phyloP scores from a whole-genome alignment of 1,140 invertebrate genomes.

The Penaeus vannamei region DNA sequence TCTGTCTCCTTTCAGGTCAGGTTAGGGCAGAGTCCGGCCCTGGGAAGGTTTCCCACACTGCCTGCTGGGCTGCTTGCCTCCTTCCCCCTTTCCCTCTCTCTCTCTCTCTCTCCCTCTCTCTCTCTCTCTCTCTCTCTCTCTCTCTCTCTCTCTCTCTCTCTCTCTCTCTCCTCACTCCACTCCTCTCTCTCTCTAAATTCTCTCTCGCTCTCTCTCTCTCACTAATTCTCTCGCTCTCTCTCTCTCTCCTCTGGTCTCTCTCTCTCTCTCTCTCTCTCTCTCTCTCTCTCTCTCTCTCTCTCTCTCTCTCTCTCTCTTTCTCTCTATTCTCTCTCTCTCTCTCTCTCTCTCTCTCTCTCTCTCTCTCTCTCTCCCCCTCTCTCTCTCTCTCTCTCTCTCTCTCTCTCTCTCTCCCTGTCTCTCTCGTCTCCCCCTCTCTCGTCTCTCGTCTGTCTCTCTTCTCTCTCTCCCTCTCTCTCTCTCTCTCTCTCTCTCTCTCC shows the following conservation, averaged over 20 bases:
- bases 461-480: not conserved
- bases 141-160: constrained; percentile 19
- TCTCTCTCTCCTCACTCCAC: not conserved
- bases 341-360: constrained; percentile 19
- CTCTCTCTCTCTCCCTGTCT: constrained; percentile 11
- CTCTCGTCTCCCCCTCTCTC: not conserved
- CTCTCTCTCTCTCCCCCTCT: constrained; percentile 1
- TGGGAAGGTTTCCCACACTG: not conserved
- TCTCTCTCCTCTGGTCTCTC: too few species aligned
- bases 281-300: not conserved
- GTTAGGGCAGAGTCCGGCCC: not conserved
- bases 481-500: not conserved
- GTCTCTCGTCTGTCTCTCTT: not conserved
- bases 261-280: not conserved
- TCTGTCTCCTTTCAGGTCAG: not conserved
- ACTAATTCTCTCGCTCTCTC: too few species aligned
- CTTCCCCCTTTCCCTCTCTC: not conserved
- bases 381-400: not conserved
- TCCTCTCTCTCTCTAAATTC: too few species aligned
- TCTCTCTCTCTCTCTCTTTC: not conserved
- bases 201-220: too few species aligned
- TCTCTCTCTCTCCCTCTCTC: not conserved
- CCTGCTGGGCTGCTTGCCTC: not conserved
- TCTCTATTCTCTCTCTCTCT: not conserved
- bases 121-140: constrained; percentile 9